Evolutionary conservation across 2,797 vertebrate species (phyloP), one percentile per base, ranked within the genome.

Genomic region (Thunnus albacares): DNA sequence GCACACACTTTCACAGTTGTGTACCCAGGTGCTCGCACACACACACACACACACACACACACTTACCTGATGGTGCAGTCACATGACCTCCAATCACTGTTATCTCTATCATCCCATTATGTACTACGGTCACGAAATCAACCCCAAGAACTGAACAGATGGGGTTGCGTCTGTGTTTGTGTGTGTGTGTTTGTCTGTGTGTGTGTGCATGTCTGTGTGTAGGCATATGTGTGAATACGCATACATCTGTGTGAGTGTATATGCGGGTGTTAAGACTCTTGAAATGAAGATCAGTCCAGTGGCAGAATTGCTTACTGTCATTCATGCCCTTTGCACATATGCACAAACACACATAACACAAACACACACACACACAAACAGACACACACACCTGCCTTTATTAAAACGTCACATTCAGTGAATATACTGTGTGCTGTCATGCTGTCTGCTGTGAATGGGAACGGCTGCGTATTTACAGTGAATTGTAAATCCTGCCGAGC

Each of bases 361-460:
- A 28, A 24, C 30, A 52, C 70, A 61, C 66, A n/a, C 71, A 69
- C 79, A 61, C 24, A 70, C 68, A 60, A 57, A 77, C 58, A 75
- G 67, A 71, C 75, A 26, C 69, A 71, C 81, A 75, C 81, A 88
- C 87, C 86, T 83, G 87, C 84, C 73, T 93, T 94, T 93, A 93
- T 94, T 94, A 91, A 94, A 94, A 93, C 85, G 89, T 94, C 91
- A 93, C 89, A 86, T 89, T 88, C 72, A 68, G 78, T 91, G 90
- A 84, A 93, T 93, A 90, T 92, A 91, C 85, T 79, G 84, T 83
- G 89, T 80, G 89, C 90, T 91, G 90, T 92, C 93, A 92, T 82
- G 87, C 90, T 90, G 91, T 92, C 93, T 89, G 90, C 89, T 79
- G 84, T 89, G 91, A 92, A 91, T 87, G 87, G 84, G 81, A 85